Percentiles rank a stretch among this genome's conserved stretches.
These are phyloP conservation scores for Eueides isabella DNA, from an alignment of 1,140 invertebrate species.

Conservation along the genomic window DNA sequence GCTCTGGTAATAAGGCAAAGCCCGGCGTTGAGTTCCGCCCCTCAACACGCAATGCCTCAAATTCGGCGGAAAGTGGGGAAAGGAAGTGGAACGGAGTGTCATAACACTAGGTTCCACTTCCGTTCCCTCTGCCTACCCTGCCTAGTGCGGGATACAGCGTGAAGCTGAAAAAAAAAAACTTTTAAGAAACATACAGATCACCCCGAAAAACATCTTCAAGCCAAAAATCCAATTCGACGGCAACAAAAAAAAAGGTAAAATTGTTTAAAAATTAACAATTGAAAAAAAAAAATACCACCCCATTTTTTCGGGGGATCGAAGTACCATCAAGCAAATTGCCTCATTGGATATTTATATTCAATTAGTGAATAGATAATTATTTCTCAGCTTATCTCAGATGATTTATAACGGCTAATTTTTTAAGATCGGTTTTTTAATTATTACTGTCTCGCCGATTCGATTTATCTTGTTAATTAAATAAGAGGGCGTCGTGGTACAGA, in stretches of 20 bases:
- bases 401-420: slow-evolving; percentile 45
- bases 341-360: slow-evolving; percentile 75
- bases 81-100: no score
- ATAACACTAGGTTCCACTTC: no score
- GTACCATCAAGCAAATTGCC: slow-evolving; percentile 50
- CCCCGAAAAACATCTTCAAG: neutral
- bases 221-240: neutral
- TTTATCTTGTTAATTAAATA: slow-evolving; percentile 37
- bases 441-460: slow-evolving; percentile 33
- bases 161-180: no score
- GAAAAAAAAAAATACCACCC: neutral
- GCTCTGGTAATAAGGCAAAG: no score
- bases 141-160: no score
- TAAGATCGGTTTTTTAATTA: slow-evolving; percentile 38
- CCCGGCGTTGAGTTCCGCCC: no score
- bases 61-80: no score
- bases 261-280: neutral
- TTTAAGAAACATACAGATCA: no score
- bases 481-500: neutral
- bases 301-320: slow-evolving; percentile 39
- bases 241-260: neutral
- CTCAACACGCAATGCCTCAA: no score
- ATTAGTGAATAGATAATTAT: slow-evolving; percentile 56
- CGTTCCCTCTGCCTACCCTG: no score
- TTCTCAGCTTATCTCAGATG: slow-evolving; percentile 47